Conservation (phyloP, 2,888 invertebrate genomes). For the Trachelus tabidus region DNA sequence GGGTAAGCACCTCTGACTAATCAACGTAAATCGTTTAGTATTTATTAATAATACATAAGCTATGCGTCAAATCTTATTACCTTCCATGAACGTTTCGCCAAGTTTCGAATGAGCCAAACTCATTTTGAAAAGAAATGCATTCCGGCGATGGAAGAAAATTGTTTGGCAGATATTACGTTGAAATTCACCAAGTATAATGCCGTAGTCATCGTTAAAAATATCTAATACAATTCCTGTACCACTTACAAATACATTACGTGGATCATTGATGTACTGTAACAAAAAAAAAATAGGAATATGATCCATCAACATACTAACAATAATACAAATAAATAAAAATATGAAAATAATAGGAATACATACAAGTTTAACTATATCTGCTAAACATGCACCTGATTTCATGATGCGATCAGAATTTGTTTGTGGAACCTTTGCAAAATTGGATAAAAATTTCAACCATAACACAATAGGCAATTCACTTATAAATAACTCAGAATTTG, state of each 20-base stretch:
- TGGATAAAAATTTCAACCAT: background rate
- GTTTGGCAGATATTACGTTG: conserved; percentile 40
- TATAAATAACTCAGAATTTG: background rate
- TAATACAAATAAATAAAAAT: conserved; percentile 5
- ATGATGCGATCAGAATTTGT: conserved; percentile 16
- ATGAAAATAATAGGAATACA: conserved; percentile 1
- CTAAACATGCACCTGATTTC: conserved; percentile 13
- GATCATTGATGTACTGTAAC: conserved; percentile 39
- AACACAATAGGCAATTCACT: background rate
- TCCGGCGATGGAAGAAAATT: conserved; percentile 45
- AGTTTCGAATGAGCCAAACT: conserved; percentile 23
- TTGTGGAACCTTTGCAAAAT: conserved; percentile 15
- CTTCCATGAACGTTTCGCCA: conserved; percentile 25
- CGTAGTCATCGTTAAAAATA: conserved; percentile 43
- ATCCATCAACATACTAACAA: background rate
- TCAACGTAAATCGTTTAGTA: too few relatives aligned
- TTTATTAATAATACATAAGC: background rate
- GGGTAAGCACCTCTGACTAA: too few relatives aligned
- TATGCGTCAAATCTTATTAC: conserved; percentile 5
- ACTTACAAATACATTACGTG: conserved; percentile 35
- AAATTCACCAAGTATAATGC: conserved; percentile 42
- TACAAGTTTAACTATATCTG: conserved; percentile 10
- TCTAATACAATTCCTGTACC: conserved; percentile 42
- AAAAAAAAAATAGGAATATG: background rate
- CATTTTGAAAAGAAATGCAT: conserved; percentile 27